These are phyloP conservation scores for Laspeyria flexula DNA, from an alignment of 2,888 invertebrate genomes.

Conservation along the genomic window DNA sequence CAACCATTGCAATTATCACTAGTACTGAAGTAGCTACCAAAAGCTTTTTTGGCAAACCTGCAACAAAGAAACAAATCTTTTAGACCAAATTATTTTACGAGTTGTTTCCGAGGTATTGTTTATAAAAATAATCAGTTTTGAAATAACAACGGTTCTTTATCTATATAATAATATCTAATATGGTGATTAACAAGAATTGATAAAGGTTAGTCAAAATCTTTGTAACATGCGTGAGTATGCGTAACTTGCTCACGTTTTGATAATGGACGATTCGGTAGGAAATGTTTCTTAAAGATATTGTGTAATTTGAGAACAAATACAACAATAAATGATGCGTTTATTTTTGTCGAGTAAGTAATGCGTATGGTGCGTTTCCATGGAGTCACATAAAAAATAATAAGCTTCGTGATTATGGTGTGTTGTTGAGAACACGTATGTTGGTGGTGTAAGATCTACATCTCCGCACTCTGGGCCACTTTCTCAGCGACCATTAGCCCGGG, in stretches of 20 bases:
- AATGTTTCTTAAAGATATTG: constrained; percentile 25
- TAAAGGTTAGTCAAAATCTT: constrained; percentile 22
- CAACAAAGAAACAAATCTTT: constrained; percentile 50
- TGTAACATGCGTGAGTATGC: constrained; percentile 18
- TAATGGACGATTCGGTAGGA: constrained; percentile 22
- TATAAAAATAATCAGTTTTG: constrained; percentile 12
- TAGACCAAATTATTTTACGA: constrained; percentile 2
- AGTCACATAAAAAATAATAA: constrained; percentile 84
- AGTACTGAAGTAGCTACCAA: constrained; percentile 80
- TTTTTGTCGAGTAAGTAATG: constrained; percentile 28
- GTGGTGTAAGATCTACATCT: constrained; percentile 68
- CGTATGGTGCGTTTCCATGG: constrained; percentile 46
- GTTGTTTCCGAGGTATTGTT: background rate
- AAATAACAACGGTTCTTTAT: constrained; percentile 20
- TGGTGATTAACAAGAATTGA: constrained; percentile 32
- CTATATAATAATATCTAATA: constrained; percentile 12
- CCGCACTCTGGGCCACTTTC: constrained; percentile 67
- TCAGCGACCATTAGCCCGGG: constrained; percentile 57
- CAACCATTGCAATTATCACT: constrained; percentile 76
- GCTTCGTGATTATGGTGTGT: constrained; percentile 69
- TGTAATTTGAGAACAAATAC: constrained; percentile 23
- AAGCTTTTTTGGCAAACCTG: constrained; percentile 85
- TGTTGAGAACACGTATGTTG: constrained; percentile 48
- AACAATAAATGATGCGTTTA: constrained; percentile 11
- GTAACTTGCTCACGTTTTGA: constrained; percentile 32